Conservation (phyloP, 2,113 vertebrate genomes). For the Numida meleagris region DNA sequence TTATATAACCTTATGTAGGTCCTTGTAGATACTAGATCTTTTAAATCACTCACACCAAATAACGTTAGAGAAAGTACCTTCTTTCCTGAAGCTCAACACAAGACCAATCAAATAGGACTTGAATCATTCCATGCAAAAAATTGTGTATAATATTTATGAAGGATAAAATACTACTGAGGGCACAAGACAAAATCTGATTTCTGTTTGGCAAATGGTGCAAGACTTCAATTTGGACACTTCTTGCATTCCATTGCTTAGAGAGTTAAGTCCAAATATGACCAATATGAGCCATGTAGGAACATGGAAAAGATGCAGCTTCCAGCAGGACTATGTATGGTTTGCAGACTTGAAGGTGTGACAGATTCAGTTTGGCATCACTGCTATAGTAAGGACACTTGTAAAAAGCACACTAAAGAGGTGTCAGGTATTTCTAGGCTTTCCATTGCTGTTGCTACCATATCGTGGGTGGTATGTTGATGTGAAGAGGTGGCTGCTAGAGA, state of each 20-base stretch:
- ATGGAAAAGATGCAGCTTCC: neutral
- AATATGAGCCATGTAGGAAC: neutral
- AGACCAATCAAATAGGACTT: neutral
- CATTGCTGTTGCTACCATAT: neutral
- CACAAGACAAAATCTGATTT: neutral
- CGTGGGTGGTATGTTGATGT: neutral
- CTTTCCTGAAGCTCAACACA: neutral
- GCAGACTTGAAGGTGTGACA: neutral
- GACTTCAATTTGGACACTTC: neutral
- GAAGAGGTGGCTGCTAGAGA: neutral
- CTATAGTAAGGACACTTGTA: neutral
- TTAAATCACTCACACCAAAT: neutral
- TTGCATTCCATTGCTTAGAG: neutral
- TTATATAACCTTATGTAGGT: neutral
- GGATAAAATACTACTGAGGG: neutral
- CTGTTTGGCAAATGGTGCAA: neutral
- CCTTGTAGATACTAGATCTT: neutral
- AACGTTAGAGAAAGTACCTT: neutral
- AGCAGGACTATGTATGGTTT: neutral
- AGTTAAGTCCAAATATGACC: slow-evolving; percentile 4
- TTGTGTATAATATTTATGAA: neutral
- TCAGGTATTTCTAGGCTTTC: neutral
- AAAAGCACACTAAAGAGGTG: neutral
- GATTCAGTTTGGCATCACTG: neutral
- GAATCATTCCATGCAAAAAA: neutral